These are phyloP conservation scores for Ptychochromis oligacanthus DNA, from an alignment of 2,113 vertebrate species.

Conservation along the genomic window DNA sequence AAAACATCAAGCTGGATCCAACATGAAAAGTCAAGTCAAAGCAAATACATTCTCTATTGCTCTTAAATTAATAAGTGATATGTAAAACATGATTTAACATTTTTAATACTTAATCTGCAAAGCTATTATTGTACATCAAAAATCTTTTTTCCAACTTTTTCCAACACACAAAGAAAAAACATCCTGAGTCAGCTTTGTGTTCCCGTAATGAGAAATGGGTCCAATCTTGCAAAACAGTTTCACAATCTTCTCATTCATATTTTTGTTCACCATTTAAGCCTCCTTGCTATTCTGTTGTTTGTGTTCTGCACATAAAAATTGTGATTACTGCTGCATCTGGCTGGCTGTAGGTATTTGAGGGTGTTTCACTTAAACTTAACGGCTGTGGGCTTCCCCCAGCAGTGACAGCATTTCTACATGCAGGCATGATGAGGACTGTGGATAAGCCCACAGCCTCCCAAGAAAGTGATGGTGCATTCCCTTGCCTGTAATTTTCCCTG, in stretches of 20 bases:
- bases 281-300: not conserved
- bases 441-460: slow-evolving; percentile 37
- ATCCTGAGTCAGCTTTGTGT: not conserved
- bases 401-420: slow-evolving; percentile 23
- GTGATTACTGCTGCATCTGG: slow-evolving; percentile 12
- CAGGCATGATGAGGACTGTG: slow-evolving; percentile 36
- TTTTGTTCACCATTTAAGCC: not conserved
- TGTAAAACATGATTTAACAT: not conserved
- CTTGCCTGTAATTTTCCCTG: slow-evolving; percentile 54
- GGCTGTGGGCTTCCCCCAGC: slow-evolving; percentile 26
- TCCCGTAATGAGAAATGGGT: not conserved
- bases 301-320: slow-evolving; percentile 16
- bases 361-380: slow-evolving; percentile 49
- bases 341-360: slow-evolving; percentile 36
- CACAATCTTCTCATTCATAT: not conserved
- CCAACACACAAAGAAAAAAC: not conserved
- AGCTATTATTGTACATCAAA: not conserved
- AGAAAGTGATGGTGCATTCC: slow-evolving; percentile 50
- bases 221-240: not conserved
- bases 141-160: not conserved
- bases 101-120: not conserved
- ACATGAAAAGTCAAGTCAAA: too few relatives aligned
- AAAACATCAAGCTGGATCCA: not conserved
- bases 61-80: too few relatives aligned
- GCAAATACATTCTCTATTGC: too few relatives aligned